Conservation (phyloP, 2,113 vertebrate genomes). For the Dipodomys ordii region DNA sequence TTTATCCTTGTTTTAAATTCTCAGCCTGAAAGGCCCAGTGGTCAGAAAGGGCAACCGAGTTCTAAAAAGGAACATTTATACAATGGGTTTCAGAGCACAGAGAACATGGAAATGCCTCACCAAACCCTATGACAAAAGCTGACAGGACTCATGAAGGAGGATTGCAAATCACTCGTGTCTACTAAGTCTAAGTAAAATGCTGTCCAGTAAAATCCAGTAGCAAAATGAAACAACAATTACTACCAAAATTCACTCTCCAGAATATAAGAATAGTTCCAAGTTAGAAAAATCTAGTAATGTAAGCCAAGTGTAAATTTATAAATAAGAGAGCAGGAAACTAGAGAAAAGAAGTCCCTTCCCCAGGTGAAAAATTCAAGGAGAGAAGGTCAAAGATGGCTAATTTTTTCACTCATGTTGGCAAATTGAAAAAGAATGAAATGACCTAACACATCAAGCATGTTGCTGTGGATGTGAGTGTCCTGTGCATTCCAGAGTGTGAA, state of each 20-base stretch:
- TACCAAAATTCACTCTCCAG: not conserved
- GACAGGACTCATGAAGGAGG: not conserved
- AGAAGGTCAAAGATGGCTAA: no score
- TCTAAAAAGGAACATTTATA: not conserved
- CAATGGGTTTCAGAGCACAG: not conserved
- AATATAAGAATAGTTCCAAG: not conserved
- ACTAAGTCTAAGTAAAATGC: slow-evolving; percentile 14
- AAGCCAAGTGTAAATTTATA: not conserved
- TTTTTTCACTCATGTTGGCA: not conserved
- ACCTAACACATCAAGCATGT: fast-evolving
- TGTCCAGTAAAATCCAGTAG: not conserved
- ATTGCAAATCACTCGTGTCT: not conserved
- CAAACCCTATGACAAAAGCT: not conserved
- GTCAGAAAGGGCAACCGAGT: not conserved
- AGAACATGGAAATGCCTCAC: not conserved
- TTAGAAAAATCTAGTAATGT: not conserved
- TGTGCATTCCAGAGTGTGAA: fast-evolving
- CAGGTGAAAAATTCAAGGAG: not conserved
- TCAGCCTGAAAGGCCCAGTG: not conserved
- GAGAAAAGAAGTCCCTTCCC: not conserved
- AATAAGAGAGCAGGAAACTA: not conserved
- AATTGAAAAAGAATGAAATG: fast-evolving
- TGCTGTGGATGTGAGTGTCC: not conserved
- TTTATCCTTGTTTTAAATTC: slow-evolving; percentile 11
- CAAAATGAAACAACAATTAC: not conserved